Conservation (phyloP, 2,113 vertebrate genomes). For the Neoarius graeffei region DNA sequence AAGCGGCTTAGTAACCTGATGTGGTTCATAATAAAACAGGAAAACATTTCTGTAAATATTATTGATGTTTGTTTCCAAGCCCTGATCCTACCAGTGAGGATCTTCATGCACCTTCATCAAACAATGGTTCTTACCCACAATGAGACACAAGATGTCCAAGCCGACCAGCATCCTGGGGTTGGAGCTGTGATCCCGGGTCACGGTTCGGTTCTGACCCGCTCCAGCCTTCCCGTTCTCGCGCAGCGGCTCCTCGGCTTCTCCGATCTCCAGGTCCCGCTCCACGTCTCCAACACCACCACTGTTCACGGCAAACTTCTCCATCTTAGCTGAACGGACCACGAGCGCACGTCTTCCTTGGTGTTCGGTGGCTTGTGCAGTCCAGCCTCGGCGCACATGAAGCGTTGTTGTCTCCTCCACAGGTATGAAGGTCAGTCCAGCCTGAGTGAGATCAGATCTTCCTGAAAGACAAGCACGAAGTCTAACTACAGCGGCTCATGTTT, state of each 20-base stretch:
- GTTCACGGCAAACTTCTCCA: conserved; percentile 71
- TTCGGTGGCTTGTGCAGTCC: background rate
- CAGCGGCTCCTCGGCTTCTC: conserved; percentile 62
- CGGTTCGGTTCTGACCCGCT: conserved; percentile 40
- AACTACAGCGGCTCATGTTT: background rate
- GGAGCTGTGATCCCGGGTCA: conserved; percentile 62
- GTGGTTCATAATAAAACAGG: background rate
- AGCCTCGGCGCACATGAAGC: background rate
- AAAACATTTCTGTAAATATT: background rate
- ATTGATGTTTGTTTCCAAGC: background rate
- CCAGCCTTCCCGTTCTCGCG: conserved; percentile 72
- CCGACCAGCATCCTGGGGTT: conserved; percentile 76
- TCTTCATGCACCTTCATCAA: background rate
- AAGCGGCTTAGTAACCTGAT: background rate
- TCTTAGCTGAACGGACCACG: background rate
- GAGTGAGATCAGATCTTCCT: background rate
- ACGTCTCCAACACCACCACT: conserved; percentile 50
- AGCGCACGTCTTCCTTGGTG: background rate
- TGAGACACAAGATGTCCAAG: conserved; percentile 75
- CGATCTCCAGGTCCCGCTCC: conserved; percentile 71
- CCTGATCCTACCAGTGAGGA: background rate
- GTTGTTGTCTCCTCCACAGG: background rate
- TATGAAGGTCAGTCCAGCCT: background rate
- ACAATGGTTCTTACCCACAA: conserved; percentile 67
- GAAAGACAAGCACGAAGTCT: too few relatives aligned